These are phyloP conservation scores for Condylura cristata DNA, from an alignment of 2,113 vertebrate genomes.

Conservation along the genomic window DNA sequence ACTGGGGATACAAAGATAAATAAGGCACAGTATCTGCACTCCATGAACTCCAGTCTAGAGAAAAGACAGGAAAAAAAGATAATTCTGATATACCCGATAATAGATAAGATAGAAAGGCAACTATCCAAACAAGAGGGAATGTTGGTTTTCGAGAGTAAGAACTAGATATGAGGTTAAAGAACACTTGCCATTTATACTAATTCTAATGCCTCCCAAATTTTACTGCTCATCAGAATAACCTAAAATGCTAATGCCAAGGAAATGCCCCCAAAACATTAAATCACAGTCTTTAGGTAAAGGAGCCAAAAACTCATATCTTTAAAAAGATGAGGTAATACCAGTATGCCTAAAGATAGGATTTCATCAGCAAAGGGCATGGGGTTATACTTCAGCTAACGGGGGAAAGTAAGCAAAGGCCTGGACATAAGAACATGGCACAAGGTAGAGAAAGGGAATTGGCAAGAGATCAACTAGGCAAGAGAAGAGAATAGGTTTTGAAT, in stretches of 20 bases:
- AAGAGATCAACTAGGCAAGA: neutral
- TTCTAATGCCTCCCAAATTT: neutral
- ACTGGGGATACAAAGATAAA: neutral
- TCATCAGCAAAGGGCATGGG: neutral
- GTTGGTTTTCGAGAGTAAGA: neutral
- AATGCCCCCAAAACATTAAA: neutral
- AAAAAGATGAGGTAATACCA: neutral
- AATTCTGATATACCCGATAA: neutral
- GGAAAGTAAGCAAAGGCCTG: neutral
- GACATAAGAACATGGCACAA: neutral
- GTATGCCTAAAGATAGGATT: neutral
- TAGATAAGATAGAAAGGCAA: neutral
- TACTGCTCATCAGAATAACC: neutral
- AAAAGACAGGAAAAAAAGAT: neutral
- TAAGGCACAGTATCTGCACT: neutral
- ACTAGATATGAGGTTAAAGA: neutral
- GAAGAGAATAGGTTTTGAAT: neutral
- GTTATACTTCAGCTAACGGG: neutral
- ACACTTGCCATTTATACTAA: neutral
- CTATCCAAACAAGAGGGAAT: neutral
- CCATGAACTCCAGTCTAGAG: neutral
- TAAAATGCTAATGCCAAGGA: neutral
- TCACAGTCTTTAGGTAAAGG: neutral
- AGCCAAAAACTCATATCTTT: neutral
- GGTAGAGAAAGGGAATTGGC: fast-evolving